phyloP scores from a whole-genome alignment of 2,797 vertebrate species.

The Acipenser transmontanus region DNA sequence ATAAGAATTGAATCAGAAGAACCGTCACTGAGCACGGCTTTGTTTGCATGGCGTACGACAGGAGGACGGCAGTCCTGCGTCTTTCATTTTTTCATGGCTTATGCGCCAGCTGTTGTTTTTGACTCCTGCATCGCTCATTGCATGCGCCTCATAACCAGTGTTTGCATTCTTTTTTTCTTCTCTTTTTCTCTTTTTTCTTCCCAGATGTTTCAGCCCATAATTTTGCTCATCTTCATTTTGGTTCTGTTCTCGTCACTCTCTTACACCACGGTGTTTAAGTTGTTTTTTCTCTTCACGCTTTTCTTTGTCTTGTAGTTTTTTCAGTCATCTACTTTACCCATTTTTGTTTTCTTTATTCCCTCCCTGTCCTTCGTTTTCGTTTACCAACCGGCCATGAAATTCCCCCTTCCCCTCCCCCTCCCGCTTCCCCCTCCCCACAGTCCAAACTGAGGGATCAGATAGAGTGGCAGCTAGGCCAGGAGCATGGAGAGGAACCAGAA shows the following conservation, averaged over 20 bases:
- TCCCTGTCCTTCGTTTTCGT: slow-evolving; percentile 54
- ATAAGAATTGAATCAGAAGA: slow-evolving; percentile 10
- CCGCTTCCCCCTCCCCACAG: slow-evolving; percentile 69
- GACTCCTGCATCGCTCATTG: slow-evolving; percentile 83
- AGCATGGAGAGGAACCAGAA: slow-evolving; percentile 74
- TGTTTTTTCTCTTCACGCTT: slow-evolving; percentile 83
- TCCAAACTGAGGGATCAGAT: slow-evolving; percentile 93
- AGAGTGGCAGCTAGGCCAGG: slow-evolving; percentile 85
- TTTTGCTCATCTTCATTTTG: slow-evolving; percentile 83
- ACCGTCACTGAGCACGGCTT: slow-evolving; percentile 53
- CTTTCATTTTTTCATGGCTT: slow-evolving; percentile 52
- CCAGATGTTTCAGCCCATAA: slow-evolving; percentile 85
- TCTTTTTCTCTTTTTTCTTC: slow-evolving; percentile 75
- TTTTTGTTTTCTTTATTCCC: slow-evolving; percentile 60
- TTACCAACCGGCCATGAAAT: slow-evolving; percentile 57
- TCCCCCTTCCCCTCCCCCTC: slow-evolving; percentile 25
- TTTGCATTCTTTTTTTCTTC: slow-evolving; percentile 78
- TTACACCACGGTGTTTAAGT: slow-evolving; percentile 83
- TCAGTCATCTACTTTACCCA: slow-evolving; percentile 60
- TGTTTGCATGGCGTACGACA: slow-evolving; percentile 49
- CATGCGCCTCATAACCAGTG: slow-evolving; percentile 93
- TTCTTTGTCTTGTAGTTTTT: slow-evolving; percentile 83
- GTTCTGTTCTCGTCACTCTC: slow-evolving; percentile 84
- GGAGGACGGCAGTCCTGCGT: slow-evolving; percentile 55
- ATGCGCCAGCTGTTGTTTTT: slow-evolving; percentile 74